Evolutionary conservation across 2,113 vertebrate species (phyloP).

Genomic region (Catharus bicknelli): DNA sequence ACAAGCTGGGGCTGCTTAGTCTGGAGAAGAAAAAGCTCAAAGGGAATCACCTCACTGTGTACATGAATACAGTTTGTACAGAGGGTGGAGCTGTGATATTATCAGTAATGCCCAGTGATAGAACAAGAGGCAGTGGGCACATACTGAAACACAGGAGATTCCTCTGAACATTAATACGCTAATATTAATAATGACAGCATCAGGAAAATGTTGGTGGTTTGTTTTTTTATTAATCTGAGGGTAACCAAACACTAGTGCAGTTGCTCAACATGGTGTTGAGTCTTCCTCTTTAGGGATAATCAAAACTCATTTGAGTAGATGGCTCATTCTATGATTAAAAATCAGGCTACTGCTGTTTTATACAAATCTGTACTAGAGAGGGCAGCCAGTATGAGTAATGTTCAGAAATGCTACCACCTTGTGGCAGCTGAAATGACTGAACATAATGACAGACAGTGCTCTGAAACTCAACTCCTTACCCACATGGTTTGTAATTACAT

Average conservation of each 20-base stretch:
- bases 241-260: neutral
- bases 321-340: neutral
- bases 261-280: neutral
- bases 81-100: neutral
- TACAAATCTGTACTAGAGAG: neutral
- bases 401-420: constrained; percentile 17
- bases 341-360: neutral
- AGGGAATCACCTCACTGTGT: neutral
- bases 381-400: neutral
- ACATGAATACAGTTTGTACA: neutral
- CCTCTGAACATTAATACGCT: neutral
- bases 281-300: neutral
- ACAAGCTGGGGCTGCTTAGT: neutral
- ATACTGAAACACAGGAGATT: neutral
- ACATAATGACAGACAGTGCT: too few relatives aligned
- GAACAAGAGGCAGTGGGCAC: neutral
- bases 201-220: neutral
- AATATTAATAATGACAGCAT: neutral
- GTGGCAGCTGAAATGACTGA: neutral
- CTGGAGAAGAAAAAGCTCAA: neutral
- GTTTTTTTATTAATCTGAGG: neutral
- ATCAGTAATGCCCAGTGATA: neutral
- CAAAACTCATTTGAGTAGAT: neutral
- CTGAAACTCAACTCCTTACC: neutral
- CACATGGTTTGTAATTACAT: fast-evolving